Conservation (phyloP, 2,113 vertebrate species). For the Laticauda laticaudata region DNA sequence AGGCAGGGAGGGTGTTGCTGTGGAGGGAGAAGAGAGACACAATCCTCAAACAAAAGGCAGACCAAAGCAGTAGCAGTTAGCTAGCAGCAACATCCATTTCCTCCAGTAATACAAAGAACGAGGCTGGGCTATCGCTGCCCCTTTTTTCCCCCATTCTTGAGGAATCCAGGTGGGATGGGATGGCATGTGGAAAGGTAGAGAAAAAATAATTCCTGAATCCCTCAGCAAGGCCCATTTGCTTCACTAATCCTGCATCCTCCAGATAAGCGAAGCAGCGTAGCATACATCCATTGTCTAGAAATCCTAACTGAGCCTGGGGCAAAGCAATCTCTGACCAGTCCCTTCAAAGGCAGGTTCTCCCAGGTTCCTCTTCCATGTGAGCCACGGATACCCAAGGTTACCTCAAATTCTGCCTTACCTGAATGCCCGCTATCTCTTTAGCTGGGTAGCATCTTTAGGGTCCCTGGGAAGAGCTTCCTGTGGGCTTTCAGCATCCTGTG, state of each 20-base stretch:
- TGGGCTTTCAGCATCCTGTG: conserved; percentile 30
- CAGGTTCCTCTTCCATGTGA: not conserved
- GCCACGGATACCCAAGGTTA: not conserved
- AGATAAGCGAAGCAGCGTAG: too few species aligned
- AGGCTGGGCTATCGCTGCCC: not conserved
- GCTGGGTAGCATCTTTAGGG: not conserved
- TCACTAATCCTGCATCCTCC: too few species aligned
- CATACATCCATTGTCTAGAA: not conserved
- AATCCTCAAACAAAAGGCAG: conserved; percentile 14
- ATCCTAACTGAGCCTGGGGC: not conserved
- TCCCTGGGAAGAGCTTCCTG: not conserved
- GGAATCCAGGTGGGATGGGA: not conserved
- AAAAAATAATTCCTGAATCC: too few species aligned
- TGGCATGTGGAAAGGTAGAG: not conserved
- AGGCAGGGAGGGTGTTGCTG: not conserved
- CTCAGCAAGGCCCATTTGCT: not conserved
- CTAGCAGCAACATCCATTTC: not conserved
- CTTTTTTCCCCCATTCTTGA: not conserved
- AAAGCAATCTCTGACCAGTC: not conserved
- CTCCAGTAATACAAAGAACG: not conserved
- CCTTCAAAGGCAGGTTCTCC: not conserved
- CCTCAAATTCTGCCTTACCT: not conserved
- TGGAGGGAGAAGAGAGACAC: not conserved
- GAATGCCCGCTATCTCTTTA: not conserved
- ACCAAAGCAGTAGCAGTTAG: not conserved